phyloP scores from a whole-genome alignment of 2,113 vertebrate genomes.

The Falco punctatus region DNA sequence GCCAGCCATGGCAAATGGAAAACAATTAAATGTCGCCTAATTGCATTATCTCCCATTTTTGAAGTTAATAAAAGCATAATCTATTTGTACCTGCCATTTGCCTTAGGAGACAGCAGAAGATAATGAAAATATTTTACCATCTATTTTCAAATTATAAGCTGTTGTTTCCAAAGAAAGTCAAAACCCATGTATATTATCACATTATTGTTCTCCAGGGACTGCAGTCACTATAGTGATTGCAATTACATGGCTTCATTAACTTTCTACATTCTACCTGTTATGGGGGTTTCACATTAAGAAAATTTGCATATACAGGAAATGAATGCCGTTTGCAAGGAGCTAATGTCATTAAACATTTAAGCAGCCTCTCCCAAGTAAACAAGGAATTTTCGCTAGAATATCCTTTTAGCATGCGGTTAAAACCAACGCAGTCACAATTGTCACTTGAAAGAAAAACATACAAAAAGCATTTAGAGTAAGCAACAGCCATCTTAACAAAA shows the following conservation, averaged over 20 bases:
- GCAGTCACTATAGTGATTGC: constrained; percentile 87
- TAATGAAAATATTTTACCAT: constrained; percentile 89
- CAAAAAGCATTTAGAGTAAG: constrained; percentile 39
- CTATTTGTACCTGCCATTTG: constrained; percentile 84
- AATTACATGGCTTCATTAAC: constrained; percentile 96
- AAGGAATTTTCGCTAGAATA: constrained; percentile 55
- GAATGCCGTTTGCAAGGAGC: constrained; percentile 81
- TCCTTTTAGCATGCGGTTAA: constrained; percentile 43
- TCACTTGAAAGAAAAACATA: constrained; percentile 36
- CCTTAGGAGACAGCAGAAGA: constrained; percentile 77
- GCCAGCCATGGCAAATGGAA: constrained; percentile 11
- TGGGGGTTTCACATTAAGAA: constrained; percentile 84
- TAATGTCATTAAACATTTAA: constrained; percentile 85
- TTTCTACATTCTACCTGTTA: constrained; percentile 87
- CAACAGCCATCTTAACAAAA: constrained; percentile 40
- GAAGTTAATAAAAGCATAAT: constrained; percentile 81
- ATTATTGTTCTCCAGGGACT: constrained; percentile 80
- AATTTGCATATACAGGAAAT: constrained; percentile 93
- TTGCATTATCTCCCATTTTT: constrained; percentile 75
- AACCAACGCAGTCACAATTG: constrained; percentile 14
- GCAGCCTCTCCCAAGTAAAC: constrained; percentile 72
- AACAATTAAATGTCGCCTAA: constrained; percentile 57
- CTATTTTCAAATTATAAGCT: constrained; percentile 84
- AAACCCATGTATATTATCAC: constrained; percentile 82
- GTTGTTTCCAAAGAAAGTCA: constrained; percentile 79